phyloP scores from a whole-genome alignment of 1,140 invertebrate species.

The Caerostris darwini region DNA sequence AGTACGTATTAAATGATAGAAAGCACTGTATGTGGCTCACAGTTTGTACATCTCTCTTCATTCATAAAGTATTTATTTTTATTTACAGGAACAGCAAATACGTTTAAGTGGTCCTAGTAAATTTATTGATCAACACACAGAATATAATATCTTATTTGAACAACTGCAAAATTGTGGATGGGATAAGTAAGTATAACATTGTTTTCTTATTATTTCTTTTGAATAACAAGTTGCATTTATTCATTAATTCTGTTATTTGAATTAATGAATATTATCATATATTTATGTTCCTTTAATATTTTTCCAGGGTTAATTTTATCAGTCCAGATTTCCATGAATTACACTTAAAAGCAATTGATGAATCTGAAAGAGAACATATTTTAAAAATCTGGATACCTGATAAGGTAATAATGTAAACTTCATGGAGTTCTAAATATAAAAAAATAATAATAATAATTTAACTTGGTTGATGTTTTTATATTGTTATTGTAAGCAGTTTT shows the following conservation, averaged over 20 bases:
- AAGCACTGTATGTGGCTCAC: too few relatives aligned
- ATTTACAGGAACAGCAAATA: slow-evolving; percentile 55
- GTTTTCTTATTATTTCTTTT: not conserved
- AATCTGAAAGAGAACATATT: slow-evolving; percentile 60
- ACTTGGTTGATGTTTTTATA: too few relatives aligned
- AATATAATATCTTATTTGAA: slow-evolving; percentile 52
- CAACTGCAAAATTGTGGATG: slow-evolving; percentile 66
- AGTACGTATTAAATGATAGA: too few relatives aligned
- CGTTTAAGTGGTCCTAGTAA: not conserved
- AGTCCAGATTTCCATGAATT: slow-evolving; percentile 53
- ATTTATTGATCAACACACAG: not conserved
- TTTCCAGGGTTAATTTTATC: slow-evolving; percentile 52
- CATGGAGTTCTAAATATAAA: too few relatives aligned
- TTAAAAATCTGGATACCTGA: slow-evolving; percentile 69
- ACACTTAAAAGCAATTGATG: slow-evolving; percentile 55
- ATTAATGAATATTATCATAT: not conserved
- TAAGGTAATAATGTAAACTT: slow-evolving; percentile 35
- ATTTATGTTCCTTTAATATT: not conserved
- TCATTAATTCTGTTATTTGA: not conserved
- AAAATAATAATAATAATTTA: too few relatives aligned
- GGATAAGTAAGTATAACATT: slow-evolving; percentile 43
- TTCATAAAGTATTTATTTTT: not conserved
- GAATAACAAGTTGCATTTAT: not conserved
- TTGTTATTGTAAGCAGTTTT: too few relatives aligned
- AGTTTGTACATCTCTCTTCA: too few relatives aligned